Conservation (phyloP, 2,113 vertebrate genomes). For the Carassius gibelio region DNA sequence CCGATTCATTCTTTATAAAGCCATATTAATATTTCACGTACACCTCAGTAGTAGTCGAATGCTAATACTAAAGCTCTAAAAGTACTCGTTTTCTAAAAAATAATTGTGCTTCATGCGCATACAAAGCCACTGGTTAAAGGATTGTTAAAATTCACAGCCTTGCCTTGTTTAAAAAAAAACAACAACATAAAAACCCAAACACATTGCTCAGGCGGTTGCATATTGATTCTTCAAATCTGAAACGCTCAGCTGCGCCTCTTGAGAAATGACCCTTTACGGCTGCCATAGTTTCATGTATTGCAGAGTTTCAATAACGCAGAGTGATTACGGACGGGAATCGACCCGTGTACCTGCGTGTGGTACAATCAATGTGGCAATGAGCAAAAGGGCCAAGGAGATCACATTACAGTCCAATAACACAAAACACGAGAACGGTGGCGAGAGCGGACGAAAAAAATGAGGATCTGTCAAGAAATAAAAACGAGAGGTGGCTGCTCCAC, state of each 20-base stretch:
- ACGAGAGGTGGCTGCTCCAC: background rate
- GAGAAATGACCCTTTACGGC: conserved; percentile 24
- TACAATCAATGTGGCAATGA: conserved; percentile 31
- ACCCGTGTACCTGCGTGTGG: conserved; percentile 31
- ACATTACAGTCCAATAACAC: conserved; percentile 38
- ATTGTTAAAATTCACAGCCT: conserved; percentile 50
- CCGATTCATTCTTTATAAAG: conserved; percentile 26
- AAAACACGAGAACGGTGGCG: background rate
- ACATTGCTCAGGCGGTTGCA: background rate
- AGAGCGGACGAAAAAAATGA: background rate
- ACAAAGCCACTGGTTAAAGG: background rate
- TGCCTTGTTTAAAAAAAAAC: background rate
- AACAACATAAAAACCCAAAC: conserved; percentile 21
- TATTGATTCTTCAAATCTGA: conserved; percentile 13
- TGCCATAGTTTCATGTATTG: conserved; percentile 31
- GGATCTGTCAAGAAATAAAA: background rate
- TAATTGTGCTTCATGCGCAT: conserved; percentile 31
- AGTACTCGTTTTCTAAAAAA: conserved; percentile 1
- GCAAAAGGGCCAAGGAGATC: conserved; percentile 3
- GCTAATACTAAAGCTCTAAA: conserved; percentile 24
- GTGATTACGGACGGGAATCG: conserved; percentile 16
- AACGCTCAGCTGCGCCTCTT: conserved; percentile 8
- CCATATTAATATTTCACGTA: conserved; percentile 46
- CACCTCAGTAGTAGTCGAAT: conserved; percentile 33
- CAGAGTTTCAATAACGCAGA: conserved; percentile 14